Evolutionary conservation across 2,888 invertebrate species (phyloP).

Genomic region (Microctonus aethiopoides): DNA sequence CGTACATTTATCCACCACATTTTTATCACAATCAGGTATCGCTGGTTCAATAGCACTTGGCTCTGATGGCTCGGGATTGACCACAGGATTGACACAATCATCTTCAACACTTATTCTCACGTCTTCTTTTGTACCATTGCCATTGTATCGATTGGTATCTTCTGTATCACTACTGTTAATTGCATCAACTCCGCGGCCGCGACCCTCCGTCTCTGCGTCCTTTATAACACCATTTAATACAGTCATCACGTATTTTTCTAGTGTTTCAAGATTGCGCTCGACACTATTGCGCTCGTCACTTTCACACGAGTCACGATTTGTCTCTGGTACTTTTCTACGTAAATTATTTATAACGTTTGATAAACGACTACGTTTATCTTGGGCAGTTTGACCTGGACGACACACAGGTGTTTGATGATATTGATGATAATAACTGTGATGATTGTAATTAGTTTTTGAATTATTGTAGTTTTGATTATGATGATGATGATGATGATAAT

Average conservation of each 20-base stretch:
- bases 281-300: constrained; percentile 45
- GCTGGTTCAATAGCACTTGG: constrained; percentile 47
- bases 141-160: constrained; percentile 13
- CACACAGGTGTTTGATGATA: constrained; percentile 25
- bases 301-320: background rate
- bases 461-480: background rate
- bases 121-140: constrained; percentile 30
- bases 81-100: constrained; percentile 26
- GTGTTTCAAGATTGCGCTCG: constrained; percentile 59
- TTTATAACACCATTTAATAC: constrained; percentile 63
- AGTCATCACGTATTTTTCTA: constrained; percentile 64
- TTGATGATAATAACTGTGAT: constrained; percentile 4
- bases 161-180: constrained; percentile 15
- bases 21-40: constrained; percentile 40
- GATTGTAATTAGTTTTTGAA: background rate
- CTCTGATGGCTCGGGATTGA: constrained; percentile 51
- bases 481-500: background rate
- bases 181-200: constrained; percentile 2
- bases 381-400: constrained; percentile 53
- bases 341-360: constrained; percentile 65
- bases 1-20: constrained; percentile 33
- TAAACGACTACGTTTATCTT: constrained; percentile 62
- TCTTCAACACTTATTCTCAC: constrained; percentile 27
- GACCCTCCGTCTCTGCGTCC: constrained; percentile 52
- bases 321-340: constrained; percentile 59